Percentiles rank a stretch among this genome's conserved stretches.
phyloP scores from a whole-genome alignment of 2,888 invertebrate species.

The Tetrapedia diversipes region DNA sequence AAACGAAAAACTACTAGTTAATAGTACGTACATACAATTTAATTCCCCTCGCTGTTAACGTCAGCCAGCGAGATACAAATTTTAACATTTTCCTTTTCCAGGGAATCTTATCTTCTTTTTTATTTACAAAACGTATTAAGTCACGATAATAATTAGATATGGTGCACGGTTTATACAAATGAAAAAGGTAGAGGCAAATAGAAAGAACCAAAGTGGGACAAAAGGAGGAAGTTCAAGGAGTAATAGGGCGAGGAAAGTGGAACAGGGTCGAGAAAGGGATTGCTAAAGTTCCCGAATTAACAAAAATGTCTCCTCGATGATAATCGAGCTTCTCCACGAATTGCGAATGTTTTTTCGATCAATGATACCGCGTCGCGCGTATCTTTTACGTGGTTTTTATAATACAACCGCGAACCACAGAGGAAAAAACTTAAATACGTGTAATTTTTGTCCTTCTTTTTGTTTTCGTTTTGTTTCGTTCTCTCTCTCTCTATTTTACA shows the following conservation, averaged over 20 bases:
- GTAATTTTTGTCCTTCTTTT: neutral
- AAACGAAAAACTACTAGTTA: constrained; percentile 35
- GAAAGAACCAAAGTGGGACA: neutral
- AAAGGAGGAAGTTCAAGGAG: neutral
- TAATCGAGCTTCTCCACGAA: neutral
- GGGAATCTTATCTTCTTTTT: constrained; percentile 57
- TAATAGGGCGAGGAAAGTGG: too few species aligned
- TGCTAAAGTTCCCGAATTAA: neutral
- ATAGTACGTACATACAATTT: constrained; percentile 16
- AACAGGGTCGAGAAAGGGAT: neutral
- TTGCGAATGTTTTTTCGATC: constrained; percentile 13
- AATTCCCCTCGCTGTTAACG: constrained; percentile 4
- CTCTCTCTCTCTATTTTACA: constrained; percentile 52
- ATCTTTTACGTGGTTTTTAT: constrained; percentile 18
- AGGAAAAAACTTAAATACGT: constrained; percentile 12
- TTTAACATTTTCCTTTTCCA: neutral
- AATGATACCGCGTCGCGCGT: constrained; percentile 24
- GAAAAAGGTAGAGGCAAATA: constrained; percentile 3
- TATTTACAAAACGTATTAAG: constrained; percentile 64
- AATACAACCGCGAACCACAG: constrained; percentile 33
- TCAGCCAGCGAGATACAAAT: constrained; percentile 7
- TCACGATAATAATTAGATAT: constrained; percentile 46
- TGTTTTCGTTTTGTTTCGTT: constrained; percentile 4
- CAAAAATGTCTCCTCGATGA: constrained; percentile 13
- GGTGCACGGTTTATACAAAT: constrained; percentile 60